A percentile compares a stretch with the other conserved stretches of the same genome.
phyloP scores from a whole-genome alignment of 2,113 vertebrate species.

The Mobula hypostoma region DNA sequence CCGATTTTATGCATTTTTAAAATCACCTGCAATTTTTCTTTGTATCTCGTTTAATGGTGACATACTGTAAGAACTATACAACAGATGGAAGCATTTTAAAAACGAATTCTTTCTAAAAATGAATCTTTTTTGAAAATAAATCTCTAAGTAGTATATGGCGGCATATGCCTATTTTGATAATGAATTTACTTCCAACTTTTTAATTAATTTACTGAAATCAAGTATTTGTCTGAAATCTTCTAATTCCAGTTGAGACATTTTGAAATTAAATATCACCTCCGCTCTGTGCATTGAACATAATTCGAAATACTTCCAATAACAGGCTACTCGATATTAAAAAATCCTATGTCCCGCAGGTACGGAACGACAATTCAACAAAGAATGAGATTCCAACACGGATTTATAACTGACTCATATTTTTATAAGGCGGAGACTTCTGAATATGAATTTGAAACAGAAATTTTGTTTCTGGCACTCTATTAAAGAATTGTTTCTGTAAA shows the following conservation, averaged over 20 bases:
- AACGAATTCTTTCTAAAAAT: neutral
- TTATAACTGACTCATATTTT: neutral
- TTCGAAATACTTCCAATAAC: neutral
- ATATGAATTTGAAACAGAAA: neutral
- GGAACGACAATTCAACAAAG: neutral
- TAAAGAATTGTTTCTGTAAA: neutral
- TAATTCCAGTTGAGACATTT: neutral
- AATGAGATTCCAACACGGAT: neutral
- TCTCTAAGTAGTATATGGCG: no score
- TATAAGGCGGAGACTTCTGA: neutral
- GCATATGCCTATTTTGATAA: no score
- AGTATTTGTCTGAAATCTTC: neutral
- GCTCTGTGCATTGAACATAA: neutral
- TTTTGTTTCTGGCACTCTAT: neutral
- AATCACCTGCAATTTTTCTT: neutral
- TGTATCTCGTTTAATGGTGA: neutral
- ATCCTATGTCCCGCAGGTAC: neutral
- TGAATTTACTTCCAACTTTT: no score
- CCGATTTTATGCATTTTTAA: neutral
- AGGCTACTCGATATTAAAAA: neutral
- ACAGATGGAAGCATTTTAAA: neutral
- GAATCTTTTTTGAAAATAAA: no score
- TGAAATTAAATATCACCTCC: neutral
- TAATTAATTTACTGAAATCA: neutral
- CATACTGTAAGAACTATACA: neutral